A percentile compares a stretch with the other conserved stretches of the same genome.
Evolutionary conservation across 2,113 vertebrate species (phyloP).

Genomic region (Anser cygnoides): DNA sequence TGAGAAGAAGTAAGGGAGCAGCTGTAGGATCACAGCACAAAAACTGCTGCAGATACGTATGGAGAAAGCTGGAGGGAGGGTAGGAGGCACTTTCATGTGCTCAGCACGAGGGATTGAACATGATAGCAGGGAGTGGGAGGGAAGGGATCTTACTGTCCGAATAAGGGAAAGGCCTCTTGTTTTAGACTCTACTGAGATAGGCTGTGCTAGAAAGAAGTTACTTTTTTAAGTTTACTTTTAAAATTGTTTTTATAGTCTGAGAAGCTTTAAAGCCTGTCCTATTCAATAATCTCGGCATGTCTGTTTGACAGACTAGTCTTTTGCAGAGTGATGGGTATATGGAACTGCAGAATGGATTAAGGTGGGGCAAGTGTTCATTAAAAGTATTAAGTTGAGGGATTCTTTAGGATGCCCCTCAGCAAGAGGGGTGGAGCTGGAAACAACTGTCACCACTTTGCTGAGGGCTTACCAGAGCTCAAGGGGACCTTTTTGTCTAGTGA

Average conservation of each 20-base stretch:
- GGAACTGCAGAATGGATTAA: not conserved
- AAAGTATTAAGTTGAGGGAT: not conserved
- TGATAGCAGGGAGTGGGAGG: not conserved
- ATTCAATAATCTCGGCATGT: not conserved
- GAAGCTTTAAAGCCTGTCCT: not conserved
- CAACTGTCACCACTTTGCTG: not conserved
- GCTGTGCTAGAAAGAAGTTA: not conserved
- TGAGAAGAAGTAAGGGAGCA: slow-evolving; percentile 59
- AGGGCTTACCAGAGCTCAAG: not conserved
- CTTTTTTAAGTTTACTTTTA: not conserved
- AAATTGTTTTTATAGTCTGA: not conserved
- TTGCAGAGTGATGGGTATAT: not conserved
- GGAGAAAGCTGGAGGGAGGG: slow-evolving; percentile 1
- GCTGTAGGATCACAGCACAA: slow-evolving; percentile 43
- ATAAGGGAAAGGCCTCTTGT: not conserved
- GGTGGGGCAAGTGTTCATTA: not conserved
- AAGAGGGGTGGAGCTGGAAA: not conserved
- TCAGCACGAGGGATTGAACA: not conserved
- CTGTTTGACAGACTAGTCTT: not conserved
- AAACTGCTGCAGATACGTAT: slow-evolving; percentile 44
- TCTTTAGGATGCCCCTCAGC: not conserved
- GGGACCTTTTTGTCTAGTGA: not conserved
- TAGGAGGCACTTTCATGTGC: slow-evolving; percentile 1
- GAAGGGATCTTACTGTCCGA: not conserved
- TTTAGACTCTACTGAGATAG: not conserved